These are phyloP conservation scores for Glyptemys insculpta DNA, from an alignment of 2,797 vertebrate species.

Conservation along the genomic window DNA sequence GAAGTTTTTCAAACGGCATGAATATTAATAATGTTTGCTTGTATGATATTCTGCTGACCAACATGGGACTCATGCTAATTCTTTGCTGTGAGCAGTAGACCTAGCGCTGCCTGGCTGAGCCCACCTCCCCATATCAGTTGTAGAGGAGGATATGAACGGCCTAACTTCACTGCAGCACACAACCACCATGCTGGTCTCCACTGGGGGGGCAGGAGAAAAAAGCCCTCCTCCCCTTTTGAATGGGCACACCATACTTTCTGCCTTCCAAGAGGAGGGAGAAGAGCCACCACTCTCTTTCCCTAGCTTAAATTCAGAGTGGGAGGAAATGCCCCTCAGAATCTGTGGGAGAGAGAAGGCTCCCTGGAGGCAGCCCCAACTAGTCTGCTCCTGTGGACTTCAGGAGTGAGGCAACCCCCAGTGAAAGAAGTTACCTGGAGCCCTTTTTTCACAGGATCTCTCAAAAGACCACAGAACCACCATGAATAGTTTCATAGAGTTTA, in stretches of 20 bases:
- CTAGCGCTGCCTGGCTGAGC: not conserved
- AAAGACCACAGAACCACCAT: no score
- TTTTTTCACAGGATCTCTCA: not conserved
- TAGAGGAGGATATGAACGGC: not conserved
- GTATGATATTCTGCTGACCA: not conserved
- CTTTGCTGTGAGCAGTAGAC: not conserved
- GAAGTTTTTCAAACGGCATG: not conserved
- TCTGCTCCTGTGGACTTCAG: not conserved
- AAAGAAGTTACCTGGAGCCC: not conserved
- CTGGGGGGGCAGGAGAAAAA: not conserved
- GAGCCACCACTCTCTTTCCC: not conserved
- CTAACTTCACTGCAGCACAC: not conserved
- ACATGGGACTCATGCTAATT: not conserved
- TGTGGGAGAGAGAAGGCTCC: no score
- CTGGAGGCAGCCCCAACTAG: not conserved
- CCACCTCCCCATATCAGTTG: not conserved
- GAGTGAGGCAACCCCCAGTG: not conserved
- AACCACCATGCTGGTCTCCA: not conserved
- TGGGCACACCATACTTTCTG: not conserved
- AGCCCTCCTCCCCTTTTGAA: not conserved
- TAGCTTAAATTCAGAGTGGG: fast-evolving
- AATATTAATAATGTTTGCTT: not conserved
- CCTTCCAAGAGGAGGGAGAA: not conserved
- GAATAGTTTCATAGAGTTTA: no score
- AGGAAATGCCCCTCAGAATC: not conserved